Base-by-base conservation (phyloP, 2,113 vertebrate genomes). In the Gavia stellata region DNA sequence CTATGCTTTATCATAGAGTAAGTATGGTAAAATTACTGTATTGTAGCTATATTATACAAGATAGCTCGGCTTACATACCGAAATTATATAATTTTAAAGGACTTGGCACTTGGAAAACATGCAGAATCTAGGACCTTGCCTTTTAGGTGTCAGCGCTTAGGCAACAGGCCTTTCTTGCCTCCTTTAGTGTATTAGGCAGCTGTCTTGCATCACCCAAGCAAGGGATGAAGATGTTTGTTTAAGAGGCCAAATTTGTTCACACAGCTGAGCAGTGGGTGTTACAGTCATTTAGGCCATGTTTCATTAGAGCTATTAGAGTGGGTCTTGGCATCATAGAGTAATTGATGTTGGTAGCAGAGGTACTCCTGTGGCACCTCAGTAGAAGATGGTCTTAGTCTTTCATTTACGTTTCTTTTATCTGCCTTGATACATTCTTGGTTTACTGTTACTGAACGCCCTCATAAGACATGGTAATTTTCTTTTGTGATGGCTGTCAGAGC, bases 1-100 rank as follows among this genome's bases (percentile, higher is more conserved):
- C 31, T 9, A 15, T 0, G 1, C 49, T 80, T 80, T 3, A 20
- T 28, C 15, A 3, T 5, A 44, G 20, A 42, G 8, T 6, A 33
- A 56, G 6, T 24, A 25, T 31, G 24, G 14, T 62, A 17, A 55
- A 17, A 18, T 33, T 72, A 2, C 5, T 61, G 7, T 72, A 5
- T 12, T 19, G 12, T 6, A 44, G 4, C 31, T 63, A 3, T 47
- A 8, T 42, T 71, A 23, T 49, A 38, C 25, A 58, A 38, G 24
- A 18, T 44, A 17, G 2, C 2, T 68, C 36, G 59, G 47, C 40
- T 40, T 31, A 52, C 20, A 7, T 63, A 12, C 4, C 31, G 36
- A 12, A 86, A 10, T 36, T 3, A n/a, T 0, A 44, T 34, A 1
- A 10, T 59, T 77, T 75, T 24, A 4, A 61, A 65, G 40, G 31